phyloP scores from a whole-genome alignment of 2,797 vertebrate genomes.

The Eidolon dupreanum region DNA sequence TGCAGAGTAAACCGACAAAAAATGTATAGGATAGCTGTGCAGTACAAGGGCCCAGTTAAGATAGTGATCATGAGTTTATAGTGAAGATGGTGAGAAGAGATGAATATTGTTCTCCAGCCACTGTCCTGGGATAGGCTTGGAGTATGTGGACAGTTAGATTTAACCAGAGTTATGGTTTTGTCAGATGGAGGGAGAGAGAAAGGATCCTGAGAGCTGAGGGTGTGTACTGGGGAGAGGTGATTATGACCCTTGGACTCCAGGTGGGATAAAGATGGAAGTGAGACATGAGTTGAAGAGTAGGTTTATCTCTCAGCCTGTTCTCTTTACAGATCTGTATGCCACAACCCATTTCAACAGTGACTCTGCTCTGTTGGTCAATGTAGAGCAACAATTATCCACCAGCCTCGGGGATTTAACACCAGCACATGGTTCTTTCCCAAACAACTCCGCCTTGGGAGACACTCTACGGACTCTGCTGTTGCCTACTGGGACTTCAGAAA shows the following conservation, averaged over 20 bases:
- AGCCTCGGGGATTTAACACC: conserved; percentile 53
- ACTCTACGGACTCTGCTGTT: conserved; percentile 53
- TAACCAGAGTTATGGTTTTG: conserved; percentile 28
- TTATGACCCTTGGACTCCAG: conserved; percentile 8
- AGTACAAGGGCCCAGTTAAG: background rate
- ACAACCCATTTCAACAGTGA: conserved; percentile 76
- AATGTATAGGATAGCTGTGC: background rate
- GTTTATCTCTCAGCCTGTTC: conserved; percentile 55
- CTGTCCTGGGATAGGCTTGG: background rate
- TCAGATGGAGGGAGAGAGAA: background rate
- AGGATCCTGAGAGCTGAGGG: background rate
- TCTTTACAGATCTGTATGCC: conserved; percentile 77
- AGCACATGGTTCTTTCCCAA: conserved; percentile 63
- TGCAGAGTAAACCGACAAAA: background rate
- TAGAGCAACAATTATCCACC: conserved; percentile 60
- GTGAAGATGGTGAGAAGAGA: background rate
- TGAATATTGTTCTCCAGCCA: background rate
- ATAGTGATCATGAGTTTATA: background rate
- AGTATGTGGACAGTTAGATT: background rate
- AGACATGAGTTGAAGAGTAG: background rate
- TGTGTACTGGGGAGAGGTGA: background rate
- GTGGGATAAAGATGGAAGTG: background rate
- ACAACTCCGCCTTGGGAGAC: conserved; percentile 62
- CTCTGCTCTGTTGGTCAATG: conserved; percentile 51
- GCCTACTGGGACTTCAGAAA: conserved; percentile 65